Conservation (phyloP, 2,113 vertebrate genomes). For the Eretmochelys imbricata region DNA sequence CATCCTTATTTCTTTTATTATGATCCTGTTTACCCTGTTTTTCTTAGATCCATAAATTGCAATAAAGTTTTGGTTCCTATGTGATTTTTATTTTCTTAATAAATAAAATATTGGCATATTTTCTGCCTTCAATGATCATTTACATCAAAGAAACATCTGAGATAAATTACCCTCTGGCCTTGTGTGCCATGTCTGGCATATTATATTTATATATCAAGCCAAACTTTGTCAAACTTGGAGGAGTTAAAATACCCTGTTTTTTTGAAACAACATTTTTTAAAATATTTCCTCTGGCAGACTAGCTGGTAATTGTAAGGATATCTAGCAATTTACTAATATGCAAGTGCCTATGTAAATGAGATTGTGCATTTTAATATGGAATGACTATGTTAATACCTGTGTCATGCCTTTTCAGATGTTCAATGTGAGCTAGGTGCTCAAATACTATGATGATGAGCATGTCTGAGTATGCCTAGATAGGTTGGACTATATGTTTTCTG, state of each 20-base stretch:
- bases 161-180: constrained; percentile 49
- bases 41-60: constrained; percentile 45
- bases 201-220: constrained; percentile 43
- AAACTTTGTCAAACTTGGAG: constrained; percentile 31
- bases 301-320: not conserved
- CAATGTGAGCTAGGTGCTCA: not conserved
- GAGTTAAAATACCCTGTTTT: constrained; percentile 20
- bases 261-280: not conserved
- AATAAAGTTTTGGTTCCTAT: constrained; percentile 32
- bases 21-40: not conserved
- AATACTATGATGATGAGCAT: fast-evolving
- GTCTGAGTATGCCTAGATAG: not conserved
- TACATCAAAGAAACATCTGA: constrained; percentile 56
- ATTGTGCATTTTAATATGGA: not conserved
- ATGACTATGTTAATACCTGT: not conserved
- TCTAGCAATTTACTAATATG: not conserved
- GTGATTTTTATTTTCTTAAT: constrained; percentile 44
- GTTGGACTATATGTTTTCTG: not conserved
- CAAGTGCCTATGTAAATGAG: not conserved
- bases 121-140: constrained; percentile 52
- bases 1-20: constrained; percentile 19
- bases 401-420: not conserved
- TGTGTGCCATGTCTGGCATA: not conserved
- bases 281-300: not conserved
- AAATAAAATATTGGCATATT: constrained; percentile 33